Base-by-base conservation (phyloP, 2,113 vertebrate genomes). In the Scomber scombrus region DNA sequence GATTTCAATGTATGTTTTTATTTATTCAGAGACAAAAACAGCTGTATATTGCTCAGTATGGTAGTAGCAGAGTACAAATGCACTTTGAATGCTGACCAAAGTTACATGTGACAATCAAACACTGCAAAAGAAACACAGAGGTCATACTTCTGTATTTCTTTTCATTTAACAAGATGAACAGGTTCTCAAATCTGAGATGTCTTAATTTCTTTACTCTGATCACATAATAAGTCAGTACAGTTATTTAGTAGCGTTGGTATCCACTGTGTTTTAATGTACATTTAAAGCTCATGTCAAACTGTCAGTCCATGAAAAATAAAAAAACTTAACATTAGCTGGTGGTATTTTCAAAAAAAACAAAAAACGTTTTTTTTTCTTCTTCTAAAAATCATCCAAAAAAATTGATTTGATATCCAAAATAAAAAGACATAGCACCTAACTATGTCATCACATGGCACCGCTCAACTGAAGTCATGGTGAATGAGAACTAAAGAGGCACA, bases 1-100 rank as follows among this genome's bases (percentile, higher is more conserved):
- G 34, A 67, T 15, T 49, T 69, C 6, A 60, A 70, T 74, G 50
- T 66, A 34, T 66, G 40, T 26, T 68, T 88, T 84, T 85, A 88
- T 83, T 86, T 77, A 11, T 15, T 2, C 46, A 16, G 2, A 61
- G 50, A 66, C 50, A 54, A n/a, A 66, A n/a, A 71, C 56, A 58
- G 11, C 12, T 2, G 52, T 65, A 14, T 61, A 47, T 63, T 63
- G 31, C 64, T 78, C 11, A 19, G 31, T 21, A 40, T 54, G 7
- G 9, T 47, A 19, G 11, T 62, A 31, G 40, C 72, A 64, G 21
- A 81, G 29, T 54, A 78, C 51, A 67, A 68, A 46, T 52, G 29
- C 31, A 61, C 50, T 56, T 80, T 58, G 0, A 15, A 58, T 51
- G 70, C 47, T 47, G 71, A 65, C 13, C 29, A 60, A 72, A 62